Evolutionary conservation across 2,888 invertebrate species (phyloP).

Genomic region (Agrochola macilenta): DNA sequence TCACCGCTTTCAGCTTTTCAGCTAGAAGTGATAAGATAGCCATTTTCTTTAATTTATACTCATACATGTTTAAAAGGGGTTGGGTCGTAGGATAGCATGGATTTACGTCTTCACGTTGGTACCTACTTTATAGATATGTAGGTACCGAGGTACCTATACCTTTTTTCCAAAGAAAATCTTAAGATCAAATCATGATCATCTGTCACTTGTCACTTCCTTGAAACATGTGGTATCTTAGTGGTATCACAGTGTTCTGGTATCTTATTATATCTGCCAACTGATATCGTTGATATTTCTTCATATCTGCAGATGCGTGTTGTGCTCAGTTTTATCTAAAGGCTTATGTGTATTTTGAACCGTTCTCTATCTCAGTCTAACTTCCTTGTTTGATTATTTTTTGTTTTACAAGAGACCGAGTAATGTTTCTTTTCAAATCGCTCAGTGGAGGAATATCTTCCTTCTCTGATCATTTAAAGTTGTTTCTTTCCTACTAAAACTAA

Average conservation of each 20-base stretch:
- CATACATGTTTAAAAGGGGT: background rate
- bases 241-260: slow-evolving; percentile 29
- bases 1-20: background rate
- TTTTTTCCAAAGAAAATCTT: slow-evolving; percentile 10
- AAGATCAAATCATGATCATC: slow-evolving; percentile 15
- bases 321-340: slow-evolving; percentile 29
- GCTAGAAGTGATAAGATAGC: background rate
- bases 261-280: slow-evolving; percentile 14
- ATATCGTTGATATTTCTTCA: slow-evolving; percentile 27
- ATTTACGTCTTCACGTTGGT: background rate
- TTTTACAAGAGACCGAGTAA: background rate
- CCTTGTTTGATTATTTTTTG: slow-evolving; percentile 15
- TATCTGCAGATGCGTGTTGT: slow-evolving; percentile 27
- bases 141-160: no score
- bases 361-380: slow-evolving; percentile 9
- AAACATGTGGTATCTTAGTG: slow-evolving; percentile 15
- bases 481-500: no score
- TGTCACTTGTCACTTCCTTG: slow-evolving; percentile 31
- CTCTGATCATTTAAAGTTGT: no score
- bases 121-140: background rate
- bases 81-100: no score
- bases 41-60: no score
- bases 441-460: no score
- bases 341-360: slow-evolving; percentile 37
- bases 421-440: no score